A percentile compares a stretch with the other conserved stretches of the same genome.
Evolutionary conservation across 2,113 vertebrate species (phyloP).

Genomic region (Anarrhichthys ocellatus): DNA sequence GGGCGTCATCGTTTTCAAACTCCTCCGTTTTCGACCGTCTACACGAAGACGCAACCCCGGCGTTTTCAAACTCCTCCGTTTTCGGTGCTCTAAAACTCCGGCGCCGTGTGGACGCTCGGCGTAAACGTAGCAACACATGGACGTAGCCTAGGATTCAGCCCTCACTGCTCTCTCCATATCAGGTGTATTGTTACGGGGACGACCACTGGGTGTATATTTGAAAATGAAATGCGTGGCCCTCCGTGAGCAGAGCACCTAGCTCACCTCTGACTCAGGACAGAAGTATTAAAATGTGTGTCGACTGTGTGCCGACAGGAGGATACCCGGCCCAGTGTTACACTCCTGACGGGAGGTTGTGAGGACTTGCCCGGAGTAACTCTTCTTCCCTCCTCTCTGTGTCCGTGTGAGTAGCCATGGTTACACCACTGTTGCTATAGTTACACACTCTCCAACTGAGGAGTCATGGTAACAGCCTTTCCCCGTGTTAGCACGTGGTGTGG

Average conservation of each 20-base stretch:
- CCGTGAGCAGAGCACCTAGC: not conserved
- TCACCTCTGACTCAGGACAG: not conserved
- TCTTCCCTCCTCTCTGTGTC: not conserved
- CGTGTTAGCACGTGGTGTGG: not conserved
- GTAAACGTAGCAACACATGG: too few relatives aligned
- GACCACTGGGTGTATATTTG: not conserved
- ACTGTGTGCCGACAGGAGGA: slow-evolving; percentile 35
- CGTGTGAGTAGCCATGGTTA: slow-evolving; percentile 51
- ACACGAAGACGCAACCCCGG: too few relatives aligned
- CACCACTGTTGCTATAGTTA: slow-evolving; percentile 32
- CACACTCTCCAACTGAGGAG: slow-evolving; percentile 6
- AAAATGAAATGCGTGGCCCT: not conserved
- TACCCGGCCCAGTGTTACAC: slow-evolving; percentile 56
- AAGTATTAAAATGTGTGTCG: not conserved
- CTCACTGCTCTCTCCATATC: not conserved
- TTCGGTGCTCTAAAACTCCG: too few relatives aligned
- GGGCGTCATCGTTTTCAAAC: too few relatives aligned
- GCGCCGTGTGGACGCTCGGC: too few relatives aligned
- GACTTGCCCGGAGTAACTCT: slow-evolving; percentile 2
- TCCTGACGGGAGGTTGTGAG: slow-evolving; percentile 62
- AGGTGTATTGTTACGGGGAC: not conserved
- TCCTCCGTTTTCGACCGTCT: too few relatives aligned
- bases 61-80: too few relatives aligned
- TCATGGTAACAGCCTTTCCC: slow-evolving; percentile 22
- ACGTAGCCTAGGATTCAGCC: too few relatives aligned